These are phyloP conservation scores for Thymelicus acteon DNA, from an alignment of 2,888 invertebrate species.

Conservation along the genomic window DNA sequence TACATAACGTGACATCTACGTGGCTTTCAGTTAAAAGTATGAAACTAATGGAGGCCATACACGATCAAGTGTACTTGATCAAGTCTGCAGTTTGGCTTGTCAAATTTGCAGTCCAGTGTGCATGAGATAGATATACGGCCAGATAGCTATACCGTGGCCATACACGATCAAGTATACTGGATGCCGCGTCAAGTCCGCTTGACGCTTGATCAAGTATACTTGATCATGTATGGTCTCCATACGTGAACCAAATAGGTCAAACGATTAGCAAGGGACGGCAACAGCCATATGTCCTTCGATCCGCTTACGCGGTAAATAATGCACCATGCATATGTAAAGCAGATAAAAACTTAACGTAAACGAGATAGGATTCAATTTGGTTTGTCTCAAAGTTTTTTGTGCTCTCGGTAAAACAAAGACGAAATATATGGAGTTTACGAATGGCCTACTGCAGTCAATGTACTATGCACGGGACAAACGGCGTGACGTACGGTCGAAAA, in stretches of 20 bases:
- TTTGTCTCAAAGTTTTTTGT: not conserved
- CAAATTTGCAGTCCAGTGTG: no score
- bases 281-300: not conserved
- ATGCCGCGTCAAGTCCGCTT: no score
- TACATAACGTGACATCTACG: no score
- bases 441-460: constrained; percentile 16
- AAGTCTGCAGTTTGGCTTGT: no score
- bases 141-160: no score
- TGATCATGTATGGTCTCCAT: no score
- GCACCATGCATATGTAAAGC: not conserved
- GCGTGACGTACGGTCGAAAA: constrained; percentile 13
- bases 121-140: no score
- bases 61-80: no score
- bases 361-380: not conserved
- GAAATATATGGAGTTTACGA: constrained; percentile 18
- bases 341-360: not conserved
- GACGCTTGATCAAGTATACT: no score
- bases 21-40: not conserved
- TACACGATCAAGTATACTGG: no score
- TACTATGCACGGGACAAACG: constrained; percentile 3
- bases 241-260: not conserved
- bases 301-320: not conserved
- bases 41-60: no score
- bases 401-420: constrained; percentile 1
- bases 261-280: not conserved